A percentile compares a stretch with the other conserved stretches of the same genome.
phyloP scores from a whole-genome alignment of 1,140 invertebrate genomes.

The Zaprionus inermis region DNA sequence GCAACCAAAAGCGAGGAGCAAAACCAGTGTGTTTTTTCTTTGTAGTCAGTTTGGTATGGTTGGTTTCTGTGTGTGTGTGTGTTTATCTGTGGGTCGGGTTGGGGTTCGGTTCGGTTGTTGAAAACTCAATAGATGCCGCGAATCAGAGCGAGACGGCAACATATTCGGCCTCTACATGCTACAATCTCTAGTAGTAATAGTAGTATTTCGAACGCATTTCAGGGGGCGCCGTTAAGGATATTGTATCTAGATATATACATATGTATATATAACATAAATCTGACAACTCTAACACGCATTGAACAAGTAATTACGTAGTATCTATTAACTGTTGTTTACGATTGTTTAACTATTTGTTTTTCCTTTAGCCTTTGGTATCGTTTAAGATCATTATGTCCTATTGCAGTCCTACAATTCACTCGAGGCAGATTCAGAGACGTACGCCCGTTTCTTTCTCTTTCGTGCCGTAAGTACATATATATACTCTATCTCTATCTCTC shows the following conservation, averaged over 20 bases:
- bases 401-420: conserved; percentile 61
- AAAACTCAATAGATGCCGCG: conserved; percentile 4
- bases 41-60: conserved; percentile 1
- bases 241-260: neutral
- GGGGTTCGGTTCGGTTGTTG: neutral
- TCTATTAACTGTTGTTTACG: conserved; percentile 22
- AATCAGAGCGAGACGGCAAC: conserved; percentile 25
- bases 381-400: conserved; percentile 54
- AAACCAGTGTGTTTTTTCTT: conserved; percentile 4
- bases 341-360: neutral
- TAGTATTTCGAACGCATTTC: conserved; percentile 14
- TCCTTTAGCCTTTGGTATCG: conserved; percentile 49
- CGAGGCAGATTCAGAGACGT: conserved; percentile 4
- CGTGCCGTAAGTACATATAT: neutral
- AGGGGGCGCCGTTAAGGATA: neutral
- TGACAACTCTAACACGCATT: neutral
- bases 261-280: neutral
- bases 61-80: neutral
- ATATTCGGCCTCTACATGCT: conserved; percentile 29
- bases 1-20: conserved; percentile 14
- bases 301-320: conserved; percentile 7
- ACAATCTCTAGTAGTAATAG: conserved; percentile 23
- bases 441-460: conserved; percentile 14
- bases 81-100: neutral
- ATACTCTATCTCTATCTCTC: neutral